phyloP scores from a whole-genome alignment of 2,888 invertebrate genomes.

The Mesochorus sp. region DNA sequence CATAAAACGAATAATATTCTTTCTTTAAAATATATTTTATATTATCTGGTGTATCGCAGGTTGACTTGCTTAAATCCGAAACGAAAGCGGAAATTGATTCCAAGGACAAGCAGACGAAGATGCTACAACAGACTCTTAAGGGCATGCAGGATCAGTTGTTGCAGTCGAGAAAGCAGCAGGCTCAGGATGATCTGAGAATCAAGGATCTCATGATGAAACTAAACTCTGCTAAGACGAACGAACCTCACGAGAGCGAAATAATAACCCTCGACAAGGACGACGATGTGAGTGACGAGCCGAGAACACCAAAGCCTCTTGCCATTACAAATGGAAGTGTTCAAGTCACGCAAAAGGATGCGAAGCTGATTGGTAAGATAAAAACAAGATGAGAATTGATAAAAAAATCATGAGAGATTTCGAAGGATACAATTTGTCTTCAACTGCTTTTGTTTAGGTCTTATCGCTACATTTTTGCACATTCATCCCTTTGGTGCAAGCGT shows the following conservation, averaged over 20 bases:
- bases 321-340: slow-evolving; percentile 73
- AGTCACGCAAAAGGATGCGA: slow-evolving; percentile 86
- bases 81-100: slow-evolving; percentile 90
- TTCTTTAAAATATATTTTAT: too few species aligned
- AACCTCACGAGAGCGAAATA: slow-evolving; percentile 81
- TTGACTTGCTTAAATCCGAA: slow-evolving; percentile 93
- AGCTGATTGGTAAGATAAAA: slow-evolving; percentile 86
- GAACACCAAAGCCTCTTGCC: slow-evolving; percentile 74
- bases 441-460: slow-evolving; percentile 84
- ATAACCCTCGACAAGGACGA: slow-evolving; percentile 82
- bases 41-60: slow-evolving; percentile 75
- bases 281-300: slow-evolving; percentile 77
- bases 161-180: slow-evolving; percentile 84
- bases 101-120: slow-evolving; percentile 92
- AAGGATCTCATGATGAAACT: slow-evolving; percentile 83
- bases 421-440: not conserved
- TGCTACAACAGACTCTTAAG: slow-evolving; percentile 86
- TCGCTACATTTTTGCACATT: slow-evolving; percentile 94
- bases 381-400: not conserved
- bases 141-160: slow-evolving; percentile 86
- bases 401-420: not conserved
- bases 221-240: slow-evolving; percentile 79
- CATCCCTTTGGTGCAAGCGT: slow-evolving; percentile 96
- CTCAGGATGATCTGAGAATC: slow-evolving; percentile 84
- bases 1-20: not conserved